Evolutionary conservation across 1,140 invertebrate genomes (phyloP).

Genomic region (Apolygus lucorum): DNA sequence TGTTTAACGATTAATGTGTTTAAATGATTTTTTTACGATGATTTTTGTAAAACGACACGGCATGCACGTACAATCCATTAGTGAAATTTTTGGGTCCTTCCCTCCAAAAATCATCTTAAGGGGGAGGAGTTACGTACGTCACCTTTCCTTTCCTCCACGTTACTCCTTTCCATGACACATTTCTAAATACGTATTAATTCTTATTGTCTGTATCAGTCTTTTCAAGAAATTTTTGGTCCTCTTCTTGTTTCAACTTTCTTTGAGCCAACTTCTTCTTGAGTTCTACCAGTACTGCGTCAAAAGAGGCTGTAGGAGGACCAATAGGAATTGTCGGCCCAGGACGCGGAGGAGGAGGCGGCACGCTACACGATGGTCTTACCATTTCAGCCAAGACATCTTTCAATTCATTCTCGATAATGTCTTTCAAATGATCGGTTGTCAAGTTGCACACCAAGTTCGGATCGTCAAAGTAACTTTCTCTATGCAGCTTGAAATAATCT

Average conservation of each 20-base stretch:
- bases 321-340: neutral
- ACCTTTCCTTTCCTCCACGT: no score
- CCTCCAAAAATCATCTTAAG: no score
- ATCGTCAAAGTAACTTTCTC: neutral
- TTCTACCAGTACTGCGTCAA: neutral
- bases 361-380: neutral
- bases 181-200: no score
- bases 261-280: neutral
- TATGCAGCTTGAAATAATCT: neutral
- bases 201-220: neutral
- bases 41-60: no score
- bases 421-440: neutral
- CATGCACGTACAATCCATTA: no score
- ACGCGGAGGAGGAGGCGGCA: neutral
- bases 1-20: no score
- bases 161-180: no score
- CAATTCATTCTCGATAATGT: neutral
- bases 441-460: neutral
- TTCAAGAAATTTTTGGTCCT: neutral
- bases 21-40: no score
- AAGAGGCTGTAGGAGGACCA: neutral
- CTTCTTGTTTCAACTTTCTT: no score
- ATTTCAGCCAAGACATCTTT: neutral
- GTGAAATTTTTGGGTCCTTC: no score
- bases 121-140: no score